Evolutionary conservation across 1,140 invertebrate species (phyloP).

Genomic region (Saxidomus purpurata): DNA sequence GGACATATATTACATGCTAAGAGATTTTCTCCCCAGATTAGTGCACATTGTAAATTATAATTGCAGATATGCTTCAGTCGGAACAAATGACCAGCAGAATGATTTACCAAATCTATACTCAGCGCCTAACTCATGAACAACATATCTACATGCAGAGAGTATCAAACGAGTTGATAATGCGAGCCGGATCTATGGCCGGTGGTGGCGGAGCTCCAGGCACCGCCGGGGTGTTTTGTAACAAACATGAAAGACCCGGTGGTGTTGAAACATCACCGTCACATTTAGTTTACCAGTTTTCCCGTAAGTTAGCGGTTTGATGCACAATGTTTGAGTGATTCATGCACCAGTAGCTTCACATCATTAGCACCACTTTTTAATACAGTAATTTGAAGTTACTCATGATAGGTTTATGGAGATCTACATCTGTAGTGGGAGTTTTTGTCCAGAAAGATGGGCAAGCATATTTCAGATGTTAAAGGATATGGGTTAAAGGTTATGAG

Average conservation of each 20-base stretch:
- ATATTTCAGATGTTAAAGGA: too few relatives aligned
- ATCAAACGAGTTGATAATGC: constrained; percentile 82
- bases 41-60: constrained; percentile 45
- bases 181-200: constrained; percentile 75
- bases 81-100: constrained; percentile 83
- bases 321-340: constrained; percentile 9
- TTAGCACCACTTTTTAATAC: too few relatives aligned
- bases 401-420: too few relatives aligned
- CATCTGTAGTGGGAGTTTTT: too few relatives aligned
- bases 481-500: too few relatives aligned
- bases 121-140: constrained; percentile 83
- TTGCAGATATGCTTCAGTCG: constrained; percentile 81
- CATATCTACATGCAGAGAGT: constrained; percentile 84
- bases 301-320: constrained; percentile 78
- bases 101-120: constrained; percentile 85
- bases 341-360: constrained; percentile 7
- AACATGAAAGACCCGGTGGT: constrained; percentile 66
- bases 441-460: too few relatives aligned
- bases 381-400: too few relatives aligned
- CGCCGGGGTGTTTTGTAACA: constrained; percentile 35
- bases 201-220: not conserved
- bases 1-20: constrained; percentile 36
- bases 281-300: constrained; percentile 85
- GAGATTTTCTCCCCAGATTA: not conserved
- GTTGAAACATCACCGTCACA: constrained; percentile 80